Base-by-base conservation (phyloP, 2,888 invertebrate genomes). In the Heteromyza rotundicornis region DNA sequence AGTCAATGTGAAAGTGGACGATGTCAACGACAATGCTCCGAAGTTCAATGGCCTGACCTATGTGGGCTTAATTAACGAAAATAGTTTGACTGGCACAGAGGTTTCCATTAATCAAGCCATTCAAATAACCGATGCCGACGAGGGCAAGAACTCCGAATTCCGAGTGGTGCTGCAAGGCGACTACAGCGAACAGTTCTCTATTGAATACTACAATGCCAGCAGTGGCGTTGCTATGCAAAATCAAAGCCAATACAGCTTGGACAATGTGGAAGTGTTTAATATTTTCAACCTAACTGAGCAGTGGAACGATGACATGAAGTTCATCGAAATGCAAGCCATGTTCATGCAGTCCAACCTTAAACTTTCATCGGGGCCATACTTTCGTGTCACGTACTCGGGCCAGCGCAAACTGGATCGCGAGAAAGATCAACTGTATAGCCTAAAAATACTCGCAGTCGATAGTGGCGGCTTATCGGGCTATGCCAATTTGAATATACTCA, bases 11-110 rank as follows among this genome's bases (percentile, higher is more conserved):
- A 85, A 89, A 59, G 92, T 95, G 1, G 91, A 92, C 64, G 95
- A 95, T 76, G 92, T 92, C 64, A 95, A 95, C 75, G 95, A 95
- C 75, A 94, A 94, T 74, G 87, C 93, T 2, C 96, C 96, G 0
- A 81, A 88, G 61, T 96, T 96, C 79, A 89, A 90, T 67, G 83
- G 87, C 12, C 77, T 86, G 1, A 80, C 85, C 1, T 96, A 94
- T 77, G 90, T 92, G 72, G 93, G 94, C 1, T 86, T 86, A 64
- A 89, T 96, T 16, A 83, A 85, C 49, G 96, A 96, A 84, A 94
- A 96, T 80, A 89, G 92, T 27, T 84, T 84, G 10, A 84, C 85
- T 40, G 89, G 89, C 7, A 89, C 90, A 0, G 89, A 90, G 79
- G 88, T 94, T 1, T 86, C 87, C 67, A 84, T 92, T 80, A 87